These are phyloP conservation scores for Marisa cornuarietis DNA, from an alignment of 1,140 invertebrate genomes.

Conservation along the genomic window DNA sequence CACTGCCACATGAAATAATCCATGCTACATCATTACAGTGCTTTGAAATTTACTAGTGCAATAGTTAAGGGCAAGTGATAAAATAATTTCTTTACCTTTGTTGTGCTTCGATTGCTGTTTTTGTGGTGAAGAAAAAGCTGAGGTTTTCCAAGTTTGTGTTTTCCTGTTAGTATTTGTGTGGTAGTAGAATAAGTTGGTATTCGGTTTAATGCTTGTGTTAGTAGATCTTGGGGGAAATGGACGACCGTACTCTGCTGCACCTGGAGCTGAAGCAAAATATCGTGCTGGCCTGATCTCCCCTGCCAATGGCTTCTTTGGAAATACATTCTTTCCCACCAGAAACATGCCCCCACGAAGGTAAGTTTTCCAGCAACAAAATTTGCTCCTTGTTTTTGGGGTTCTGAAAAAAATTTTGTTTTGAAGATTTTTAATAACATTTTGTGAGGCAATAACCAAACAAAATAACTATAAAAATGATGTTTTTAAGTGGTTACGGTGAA, in stretches of 20 bases:
- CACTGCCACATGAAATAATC: no score
- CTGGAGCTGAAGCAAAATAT: slow-evolving; percentile 87
- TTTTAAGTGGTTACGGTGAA: no score
- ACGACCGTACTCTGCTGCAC: slow-evolving; percentile 80
- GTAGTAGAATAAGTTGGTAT: not conserved
- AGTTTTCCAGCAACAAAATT: not conserved
- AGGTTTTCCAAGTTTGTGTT: not conserved
- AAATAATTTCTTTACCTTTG: not conserved
- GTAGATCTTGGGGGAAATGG: slow-evolving; percentile 52
- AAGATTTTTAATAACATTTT: no score
- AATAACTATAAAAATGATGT: no score
- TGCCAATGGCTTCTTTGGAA: slow-evolving; percentile 51
- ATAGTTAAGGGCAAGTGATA: not conserved
- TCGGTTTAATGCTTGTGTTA: slow-evolving; percentile 2
- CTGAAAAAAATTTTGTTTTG: no score
- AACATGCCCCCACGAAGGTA: slow-evolving; percentile 53
- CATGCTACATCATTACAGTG: no score
- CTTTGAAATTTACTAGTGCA: no score
- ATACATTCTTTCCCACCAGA: slow-evolving; percentile 56
- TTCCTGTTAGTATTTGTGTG: not conserved
- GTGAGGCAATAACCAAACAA: no score
- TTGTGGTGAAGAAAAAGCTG: not conserved
- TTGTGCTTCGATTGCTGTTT: not conserved
- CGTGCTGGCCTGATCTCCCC: slow-evolving; percentile 76
- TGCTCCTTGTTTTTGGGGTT: no score